Conservation (phyloP, 2,797 vertebrate species). For the Sternarchorhynchus goeldii region DNA sequence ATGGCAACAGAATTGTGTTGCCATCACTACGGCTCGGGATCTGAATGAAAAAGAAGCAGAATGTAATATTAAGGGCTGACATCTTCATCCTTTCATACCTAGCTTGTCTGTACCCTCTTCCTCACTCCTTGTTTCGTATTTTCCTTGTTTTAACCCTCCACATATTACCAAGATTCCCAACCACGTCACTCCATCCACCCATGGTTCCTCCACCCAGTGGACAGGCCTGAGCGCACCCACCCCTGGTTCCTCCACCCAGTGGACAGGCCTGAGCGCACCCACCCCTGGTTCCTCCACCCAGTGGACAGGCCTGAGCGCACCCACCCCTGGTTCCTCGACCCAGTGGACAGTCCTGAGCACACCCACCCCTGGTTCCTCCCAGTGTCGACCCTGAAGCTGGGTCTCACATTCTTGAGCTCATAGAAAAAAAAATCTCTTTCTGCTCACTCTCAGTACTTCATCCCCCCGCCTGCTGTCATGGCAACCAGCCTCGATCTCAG, state of each 20-base stretch:
- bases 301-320: too few species aligned
- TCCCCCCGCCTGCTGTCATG: slow-evolving; percentile 67
- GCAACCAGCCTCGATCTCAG: slow-evolving; percentile 65
- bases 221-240: background rate
- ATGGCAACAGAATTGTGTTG: slow-evolving; percentile 81
- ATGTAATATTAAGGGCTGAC: slow-evolving; percentile 27
- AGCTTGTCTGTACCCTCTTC: background rate
- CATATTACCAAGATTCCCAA: background rate
- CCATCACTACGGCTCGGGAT: slow-evolving; percentile 67
- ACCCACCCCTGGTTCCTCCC: slow-evolving; percentile 1
- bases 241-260: slow-evolving; percentile 1
- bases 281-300: background rate
- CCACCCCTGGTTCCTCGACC: too few species aligned
- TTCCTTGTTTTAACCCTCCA: background rate
- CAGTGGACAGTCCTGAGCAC: too few species aligned
- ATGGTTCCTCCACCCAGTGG: background rate
- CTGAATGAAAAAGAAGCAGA: slow-evolving; percentile 60
- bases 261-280: background rate
- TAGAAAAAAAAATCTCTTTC: slow-evolving; percentile 57
- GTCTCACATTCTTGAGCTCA: slow-evolving; percentile 29
- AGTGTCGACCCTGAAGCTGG: slow-evolving; percentile 11
- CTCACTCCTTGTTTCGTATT: too few species aligned
- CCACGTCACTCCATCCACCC: background rate
- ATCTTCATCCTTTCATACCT: slow-evolving; percentile 9
- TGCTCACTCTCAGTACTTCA: slow-evolving; percentile 50